Conservation (phyloP, 2,113 vertebrate species). For the Phainopepla nitens region DNA sequence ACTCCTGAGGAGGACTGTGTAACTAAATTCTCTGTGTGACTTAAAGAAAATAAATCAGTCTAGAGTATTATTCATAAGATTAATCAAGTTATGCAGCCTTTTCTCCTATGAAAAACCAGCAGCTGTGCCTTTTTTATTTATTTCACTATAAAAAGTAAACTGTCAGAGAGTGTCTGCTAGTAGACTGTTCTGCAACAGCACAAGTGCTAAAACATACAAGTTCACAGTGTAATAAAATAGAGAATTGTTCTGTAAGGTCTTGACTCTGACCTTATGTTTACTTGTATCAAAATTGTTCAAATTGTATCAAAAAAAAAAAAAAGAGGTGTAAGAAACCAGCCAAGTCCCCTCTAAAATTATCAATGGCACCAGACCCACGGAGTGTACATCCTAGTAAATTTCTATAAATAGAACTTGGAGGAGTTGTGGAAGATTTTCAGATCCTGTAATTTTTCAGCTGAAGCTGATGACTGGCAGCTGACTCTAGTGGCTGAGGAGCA, state of each 20-base stretch:
- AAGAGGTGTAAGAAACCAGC: conserved; percentile 41
- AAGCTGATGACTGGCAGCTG: conserved; percentile 5
- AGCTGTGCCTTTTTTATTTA: background rate
- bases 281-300: conserved; percentile 36
- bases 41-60: background rate
- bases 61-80: background rate
- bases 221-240: background rate
- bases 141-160: conserved; percentile 16
- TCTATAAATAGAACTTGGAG: conserved; percentile 49
- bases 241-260: conserved; percentile 6
- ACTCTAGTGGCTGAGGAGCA: background rate
- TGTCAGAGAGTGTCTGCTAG: background rate
- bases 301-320: conserved; percentile 58
- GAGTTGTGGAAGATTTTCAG: conserved; percentile 4
- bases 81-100: background rate
- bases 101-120: background rate
- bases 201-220: background rate
- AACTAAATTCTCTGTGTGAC: background rate
- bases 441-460: conserved; percentile 42
- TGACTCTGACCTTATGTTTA: conserved; percentile 27
- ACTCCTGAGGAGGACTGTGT: background rate
- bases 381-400: conserved; percentile 47
- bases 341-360: conserved; percentile 67
- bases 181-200: background rate
- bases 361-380: conserved; percentile 46